phyloP scores from a whole-genome alignment of 2,797 vertebrate species.

The Hippopotamyrus pictus region DNA sequence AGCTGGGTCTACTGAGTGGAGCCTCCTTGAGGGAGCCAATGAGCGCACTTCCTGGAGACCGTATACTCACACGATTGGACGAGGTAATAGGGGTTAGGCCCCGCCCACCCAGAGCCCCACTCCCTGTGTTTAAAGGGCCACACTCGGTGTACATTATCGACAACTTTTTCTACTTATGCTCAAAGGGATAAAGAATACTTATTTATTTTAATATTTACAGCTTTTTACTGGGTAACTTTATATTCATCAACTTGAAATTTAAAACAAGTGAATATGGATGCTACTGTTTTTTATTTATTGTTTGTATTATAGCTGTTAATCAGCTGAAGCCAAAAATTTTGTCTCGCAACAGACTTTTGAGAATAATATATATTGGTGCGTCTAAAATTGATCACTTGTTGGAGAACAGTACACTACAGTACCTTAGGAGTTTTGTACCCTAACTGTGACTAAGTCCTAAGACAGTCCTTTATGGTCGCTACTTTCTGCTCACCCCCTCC shows the following conservation, averaged over 20 bases:
- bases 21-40: constrained; percentile 23
- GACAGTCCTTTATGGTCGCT: neutral
- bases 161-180: constrained; percentile 81
- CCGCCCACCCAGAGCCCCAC: constrained; percentile 9
- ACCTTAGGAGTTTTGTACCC: neutral
- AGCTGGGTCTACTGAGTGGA: constrained; percentile 90
- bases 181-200: constrained; percentile 76
- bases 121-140: constrained; percentile 25
- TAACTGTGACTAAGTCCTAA: neutral
- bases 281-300: constrained; percentile 8
- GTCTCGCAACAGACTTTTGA: neutral
- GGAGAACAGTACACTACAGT: neutral
- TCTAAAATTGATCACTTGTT: neutral
- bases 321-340: neutral
- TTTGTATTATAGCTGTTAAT: constrained; percentile 14
- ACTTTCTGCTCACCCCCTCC: neutral
- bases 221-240: constrained; percentile 93
- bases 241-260: constrained; percentile 64
- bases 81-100: constrained; percentile 32
- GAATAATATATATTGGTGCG: constrained; percentile 7
- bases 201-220: constrained; percentile 98
- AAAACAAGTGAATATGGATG: constrained; percentile 26
- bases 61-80: constrained; percentile 34
- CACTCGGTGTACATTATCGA: constrained; percentile 57
- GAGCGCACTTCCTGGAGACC: constrained; percentile 21